phyloP scores from a whole-genome alignment of 2,888 invertebrate species.

The Phasia obesa region DNA sequence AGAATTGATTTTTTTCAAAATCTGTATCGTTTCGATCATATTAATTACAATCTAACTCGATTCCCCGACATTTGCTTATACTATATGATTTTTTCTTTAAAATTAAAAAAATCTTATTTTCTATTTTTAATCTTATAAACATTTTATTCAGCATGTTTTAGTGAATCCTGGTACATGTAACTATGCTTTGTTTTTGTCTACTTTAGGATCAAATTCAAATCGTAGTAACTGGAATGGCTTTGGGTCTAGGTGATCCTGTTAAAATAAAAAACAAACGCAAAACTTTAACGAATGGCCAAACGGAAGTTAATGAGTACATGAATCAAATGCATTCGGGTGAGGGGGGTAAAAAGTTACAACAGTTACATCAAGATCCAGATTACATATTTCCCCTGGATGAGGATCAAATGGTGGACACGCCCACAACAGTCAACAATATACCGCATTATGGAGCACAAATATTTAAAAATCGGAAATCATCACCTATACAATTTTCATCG shows the following conservation, averaged over 20 bases:
- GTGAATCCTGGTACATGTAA: no score
- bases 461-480: constrained; percentile 84
- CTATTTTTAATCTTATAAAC: no score
- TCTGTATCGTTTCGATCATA: no score
- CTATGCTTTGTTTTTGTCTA: not conserved
- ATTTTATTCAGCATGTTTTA: not conserved
- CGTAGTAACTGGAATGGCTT: constrained; percentile 90
- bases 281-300: constrained; percentile 53
- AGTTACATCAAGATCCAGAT: constrained; percentile 85
- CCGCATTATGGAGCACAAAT: constrained; percentile 80
- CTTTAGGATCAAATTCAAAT: constrained; percentile 86
- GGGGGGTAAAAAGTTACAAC: constrained; percentile 74
- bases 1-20: no score
- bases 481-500: constrained; percentile 83
- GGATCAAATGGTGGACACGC: constrained; percentile 84
- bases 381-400: constrained; percentile 93
- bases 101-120: no score
- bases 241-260: constrained; percentile 87
- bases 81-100: no score
- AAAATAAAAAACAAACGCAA: constrained; percentile 83
- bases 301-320: constrained; percentile 35
- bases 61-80: no score
- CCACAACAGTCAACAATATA: constrained; percentile 76
- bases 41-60: no score
- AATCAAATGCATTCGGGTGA: constrained; percentile 9